Percentiles rank a stretch among this genome's conserved stretches.
These are phyloP conservation scores for Atta cephalotes DNA, from an alignment of 1,140 invertebrate genomes.

Conservation along the genomic window DNA sequence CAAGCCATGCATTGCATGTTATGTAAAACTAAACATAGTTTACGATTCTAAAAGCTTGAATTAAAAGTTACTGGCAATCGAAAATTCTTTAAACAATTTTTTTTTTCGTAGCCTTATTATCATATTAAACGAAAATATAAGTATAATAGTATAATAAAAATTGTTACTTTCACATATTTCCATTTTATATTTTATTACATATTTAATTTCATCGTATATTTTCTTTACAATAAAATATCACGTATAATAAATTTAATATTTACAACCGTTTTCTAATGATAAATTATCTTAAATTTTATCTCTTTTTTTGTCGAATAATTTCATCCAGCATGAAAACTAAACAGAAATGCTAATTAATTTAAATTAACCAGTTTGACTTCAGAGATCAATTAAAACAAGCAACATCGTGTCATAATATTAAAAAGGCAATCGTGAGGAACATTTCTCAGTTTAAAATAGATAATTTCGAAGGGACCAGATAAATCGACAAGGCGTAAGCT, in stretches of 20 bases:
- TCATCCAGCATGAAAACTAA: background rate
- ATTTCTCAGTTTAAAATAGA: background rate
- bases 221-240: background rate
- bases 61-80: background rate
- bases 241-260: background rate
- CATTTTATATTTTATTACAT: background rate
- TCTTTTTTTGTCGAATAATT: background rate
- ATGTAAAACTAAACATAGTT: background rate
- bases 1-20: background rate
- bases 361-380: background rate
- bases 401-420: background rate
- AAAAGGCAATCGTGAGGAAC: background rate
- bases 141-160: background rate
- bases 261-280: background rate
- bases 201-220: background rate
- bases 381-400: background rate
- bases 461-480: slow-evolving; percentile 16
- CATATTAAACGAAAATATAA: background rate
- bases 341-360: background rate
- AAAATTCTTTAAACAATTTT: background rate
- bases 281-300: background rate
- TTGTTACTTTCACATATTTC: slow-evolving; percentile 3
- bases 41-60: background rate
- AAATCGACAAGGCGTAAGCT: slow-evolving; percentile 20
- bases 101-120: background rate